phyloP scores from a whole-genome alignment of 35 echinoderm and acorn worm genomes.

The Holothuria glaberrima region DNA sequence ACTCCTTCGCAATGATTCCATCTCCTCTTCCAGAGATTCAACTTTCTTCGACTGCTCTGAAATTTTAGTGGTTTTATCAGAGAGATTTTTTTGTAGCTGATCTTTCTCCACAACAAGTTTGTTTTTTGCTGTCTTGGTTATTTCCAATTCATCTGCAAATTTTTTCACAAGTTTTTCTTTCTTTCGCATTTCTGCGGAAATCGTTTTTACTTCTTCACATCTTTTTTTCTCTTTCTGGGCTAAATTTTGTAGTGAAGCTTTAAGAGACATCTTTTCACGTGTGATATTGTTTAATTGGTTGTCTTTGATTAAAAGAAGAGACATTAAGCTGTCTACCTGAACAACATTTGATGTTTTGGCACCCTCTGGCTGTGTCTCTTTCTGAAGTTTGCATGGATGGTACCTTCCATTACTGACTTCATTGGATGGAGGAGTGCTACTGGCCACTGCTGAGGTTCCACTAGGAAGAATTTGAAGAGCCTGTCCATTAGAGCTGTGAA shows the following conservation, averaged over 20 bases:
- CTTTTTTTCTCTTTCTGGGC: constrained; percentile 11
- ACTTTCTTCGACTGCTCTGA: not conserved
- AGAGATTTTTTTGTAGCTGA: not conserved
- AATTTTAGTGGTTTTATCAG: not conserved
- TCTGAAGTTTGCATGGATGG: not conserved
- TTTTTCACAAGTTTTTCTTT: not conserved
- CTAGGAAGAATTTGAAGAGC: too few relatives aligned
- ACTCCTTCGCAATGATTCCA: constrained; percentile 12
- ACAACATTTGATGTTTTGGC: not conserved
- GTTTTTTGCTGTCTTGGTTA: not conserved
- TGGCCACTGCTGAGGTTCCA: too few relatives aligned
- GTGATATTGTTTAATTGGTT: constrained; percentile 2
- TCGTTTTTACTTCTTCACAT: not conserved
- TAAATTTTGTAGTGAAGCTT: not conserved
- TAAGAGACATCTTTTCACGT: not conserved
- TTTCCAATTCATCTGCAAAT: not conserved
- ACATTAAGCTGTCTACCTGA: constrained; percentile 33
- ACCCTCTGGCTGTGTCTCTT: not conserved
- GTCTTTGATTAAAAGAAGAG: constrained; percentile 32
- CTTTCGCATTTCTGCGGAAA: not conserved
- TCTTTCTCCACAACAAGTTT: constrained; percentile 7
- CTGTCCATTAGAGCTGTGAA: too few relatives aligned
- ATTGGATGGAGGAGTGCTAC: too few relatives aligned
- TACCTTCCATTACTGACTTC: too few relatives aligned
- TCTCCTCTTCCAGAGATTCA: constrained; percentile 1